Evolutionary conservation across 2,888 invertebrate species (phyloP).

Genomic region (Clunio marinus): DNA sequence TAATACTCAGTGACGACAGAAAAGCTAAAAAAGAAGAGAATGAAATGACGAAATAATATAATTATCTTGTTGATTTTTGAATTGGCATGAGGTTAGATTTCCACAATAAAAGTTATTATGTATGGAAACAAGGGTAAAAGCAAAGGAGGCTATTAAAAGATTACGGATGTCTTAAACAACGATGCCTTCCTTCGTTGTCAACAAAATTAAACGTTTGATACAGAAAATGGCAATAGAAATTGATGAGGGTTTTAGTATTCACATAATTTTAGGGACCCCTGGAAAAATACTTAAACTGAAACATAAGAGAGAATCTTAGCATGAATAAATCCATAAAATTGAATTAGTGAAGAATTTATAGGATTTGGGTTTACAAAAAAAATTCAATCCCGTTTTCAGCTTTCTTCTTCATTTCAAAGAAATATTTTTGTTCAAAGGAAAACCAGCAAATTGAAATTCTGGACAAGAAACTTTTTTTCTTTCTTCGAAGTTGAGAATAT

Average conservation of each 20-base stretch:
- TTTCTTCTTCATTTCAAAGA: neutral
- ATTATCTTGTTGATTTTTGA: conserved; percentile 25
- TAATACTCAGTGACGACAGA: no score
- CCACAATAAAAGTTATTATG: neutral
- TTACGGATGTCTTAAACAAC: conserved; percentile 1
- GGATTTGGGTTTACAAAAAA: conserved; percentile 13
- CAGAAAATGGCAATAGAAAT: conserved; percentile 17
- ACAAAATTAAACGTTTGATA: conserved; percentile 18
- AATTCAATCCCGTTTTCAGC: neutral
- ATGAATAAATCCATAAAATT: conserved; percentile 33
- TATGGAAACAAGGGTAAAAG: neutral
- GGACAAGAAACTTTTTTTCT: neutral
- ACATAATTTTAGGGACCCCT: neutral
- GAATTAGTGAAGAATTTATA: conserved; percentile 18
- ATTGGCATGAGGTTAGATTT: neutral
- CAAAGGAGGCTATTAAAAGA: conserved; percentile 15
- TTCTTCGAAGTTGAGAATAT: neutral
- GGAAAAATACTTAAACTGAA: neutral
- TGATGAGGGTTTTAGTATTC: conserved; percentile 28
- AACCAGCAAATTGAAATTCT: neutral
- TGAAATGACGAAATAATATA: conserved; percentile 17
- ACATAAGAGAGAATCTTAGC: neutral
- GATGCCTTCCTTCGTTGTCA: neutral
- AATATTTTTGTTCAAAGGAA: no score
- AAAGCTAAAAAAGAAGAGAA: neutral